phyloP scores from a whole-genome alignment of 2,888 invertebrate species.

The Diarsia brunnea region DNA sequence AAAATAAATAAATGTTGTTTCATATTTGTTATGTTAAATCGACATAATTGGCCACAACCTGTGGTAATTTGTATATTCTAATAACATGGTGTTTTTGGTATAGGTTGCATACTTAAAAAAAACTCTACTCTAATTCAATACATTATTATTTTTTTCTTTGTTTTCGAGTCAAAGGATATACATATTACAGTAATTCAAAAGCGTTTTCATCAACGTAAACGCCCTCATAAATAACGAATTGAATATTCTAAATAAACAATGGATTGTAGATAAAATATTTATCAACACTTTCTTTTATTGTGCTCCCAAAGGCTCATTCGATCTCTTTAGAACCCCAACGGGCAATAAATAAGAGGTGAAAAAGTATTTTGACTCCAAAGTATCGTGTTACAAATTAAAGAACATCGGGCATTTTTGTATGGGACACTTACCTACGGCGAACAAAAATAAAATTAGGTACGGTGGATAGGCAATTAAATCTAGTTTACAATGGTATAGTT shows the following conservation, averaged over 20 bases:
- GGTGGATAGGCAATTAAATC: too few species aligned
- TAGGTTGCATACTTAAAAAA: not conserved
- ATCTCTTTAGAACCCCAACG: slow-evolving; percentile 35
- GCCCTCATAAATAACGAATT: slow-evolving; percentile 22
- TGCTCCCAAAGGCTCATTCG: slow-evolving; percentile 19
- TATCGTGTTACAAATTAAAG: slow-evolving; percentile 55
- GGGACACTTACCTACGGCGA: too few species aligned
- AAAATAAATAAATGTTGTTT: too few species aligned
- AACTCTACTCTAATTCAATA: not conserved
- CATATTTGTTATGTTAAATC: too few species aligned
- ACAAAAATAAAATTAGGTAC: too few species aligned
- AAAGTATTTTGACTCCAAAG: slow-evolving; percentile 46
- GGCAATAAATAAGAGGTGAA: slow-evolving; percentile 43
- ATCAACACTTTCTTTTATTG: slow-evolving; percentile 31
- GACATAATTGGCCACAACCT: not conserved
- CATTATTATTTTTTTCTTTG: not conserved
- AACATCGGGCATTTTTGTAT: too few species aligned
- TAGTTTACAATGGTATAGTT: too few species aligned
- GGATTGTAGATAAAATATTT: slow-evolving; percentile 40
- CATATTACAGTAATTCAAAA: slow-evolving; percentile 5
- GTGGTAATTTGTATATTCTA: not conserved
- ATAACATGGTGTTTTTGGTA: too few species aligned
- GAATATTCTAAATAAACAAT: slow-evolving; percentile 33
- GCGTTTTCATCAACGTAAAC: not conserved
- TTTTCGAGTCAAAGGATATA: not conserved